Evolutionary conservation across 2,888 invertebrate genomes (phyloP), one percentile per base, ranked within the genome.

Genomic region (Crioceris asparagi): DNA sequence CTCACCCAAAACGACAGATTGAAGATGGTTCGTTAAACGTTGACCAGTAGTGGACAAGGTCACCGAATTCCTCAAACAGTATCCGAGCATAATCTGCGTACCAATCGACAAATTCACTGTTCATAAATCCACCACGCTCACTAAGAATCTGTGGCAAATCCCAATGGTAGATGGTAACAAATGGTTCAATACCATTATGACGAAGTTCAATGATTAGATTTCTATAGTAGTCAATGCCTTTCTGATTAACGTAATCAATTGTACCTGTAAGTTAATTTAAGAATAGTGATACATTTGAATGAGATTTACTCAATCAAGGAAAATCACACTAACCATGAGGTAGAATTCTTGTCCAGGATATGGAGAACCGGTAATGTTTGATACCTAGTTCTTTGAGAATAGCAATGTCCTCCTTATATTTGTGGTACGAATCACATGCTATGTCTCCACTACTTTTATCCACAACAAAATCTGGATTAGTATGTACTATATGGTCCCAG

Each of bases 381-480:
- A 73, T 70, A 1, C 74, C 74, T 1, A 80, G 58, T 15, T 68
- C 53, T 34, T 64, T 67, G 39, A 80, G 52, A 29, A 77, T 56
- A 29, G 60, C 50, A 0, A 79, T 70, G 48, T 83, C 83, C 14
- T 72, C 69, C 45, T 67, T 64, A 55, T 70, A 74, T 41, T 63
- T 67, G 57, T 78, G 72, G 59, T 79, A 82, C 16, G 78, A 75
- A 55, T 80, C 76, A 38, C 74, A 74, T 0, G 80, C 74, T 0
- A 75, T 60, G 51, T 80, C 77, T 0, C 72, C 80, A 19, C 68
- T 75, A 11, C 14, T 35, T 16, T 45, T 35, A 29, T 77, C 72
- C 32, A 59, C 61, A 1, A 79, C 66, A 1, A 65, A 51, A 2
- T 73, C 68, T 0, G 71, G 68, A 29, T 66, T 50, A 10, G 31